These are phyloP conservation scores for Ivindomyrus marchei DNA, from an alignment of 2,113 vertebrate species.

Conservation along the genomic window DNA sequence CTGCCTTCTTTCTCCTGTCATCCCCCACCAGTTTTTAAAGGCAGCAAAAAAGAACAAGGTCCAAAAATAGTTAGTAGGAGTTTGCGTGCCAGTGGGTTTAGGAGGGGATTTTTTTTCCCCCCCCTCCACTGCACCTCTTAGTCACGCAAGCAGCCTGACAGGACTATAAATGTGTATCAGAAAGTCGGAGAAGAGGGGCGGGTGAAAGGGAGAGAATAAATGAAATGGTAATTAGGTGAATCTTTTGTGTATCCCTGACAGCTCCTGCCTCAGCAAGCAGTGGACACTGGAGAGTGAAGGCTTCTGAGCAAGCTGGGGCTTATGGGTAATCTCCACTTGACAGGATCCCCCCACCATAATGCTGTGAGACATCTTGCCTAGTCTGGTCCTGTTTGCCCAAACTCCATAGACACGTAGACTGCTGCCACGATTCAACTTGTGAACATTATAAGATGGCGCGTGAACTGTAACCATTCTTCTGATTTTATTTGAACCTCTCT, in stretches of 20 bases:
- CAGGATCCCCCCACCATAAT: background rate
- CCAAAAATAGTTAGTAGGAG: conserved; percentile 48
- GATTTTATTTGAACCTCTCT: background rate
- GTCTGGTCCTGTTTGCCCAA: background rate
- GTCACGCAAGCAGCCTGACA: conserved; percentile 33
- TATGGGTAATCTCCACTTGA: conserved; percentile 8
- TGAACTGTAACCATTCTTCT: background rate
- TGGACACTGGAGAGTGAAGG: background rate
- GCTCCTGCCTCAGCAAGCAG: background rate
- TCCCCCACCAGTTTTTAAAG: conserved; percentile 31
- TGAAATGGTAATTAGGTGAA: background rate
- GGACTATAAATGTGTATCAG: background rate
- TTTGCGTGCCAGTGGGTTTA: conserved; percentile 35
- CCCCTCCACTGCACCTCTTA: conserved; percentile 17
- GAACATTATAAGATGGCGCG: background rate
- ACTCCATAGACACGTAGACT: background rate
- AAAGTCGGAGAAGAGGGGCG: background rate
- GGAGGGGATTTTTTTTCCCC: conserved; percentile 35
- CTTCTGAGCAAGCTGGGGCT: conserved; percentile 4
- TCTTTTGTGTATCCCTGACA: background rate
- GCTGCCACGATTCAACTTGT: background rate
- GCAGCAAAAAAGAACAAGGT: conserved; percentile 33
- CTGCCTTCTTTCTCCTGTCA: conserved; percentile 52
- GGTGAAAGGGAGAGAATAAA: background rate
- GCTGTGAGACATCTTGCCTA: background rate